Base-by-base conservation (phyloP, 2,888 invertebrate species). In the Lathronympha strigana region DNA sequence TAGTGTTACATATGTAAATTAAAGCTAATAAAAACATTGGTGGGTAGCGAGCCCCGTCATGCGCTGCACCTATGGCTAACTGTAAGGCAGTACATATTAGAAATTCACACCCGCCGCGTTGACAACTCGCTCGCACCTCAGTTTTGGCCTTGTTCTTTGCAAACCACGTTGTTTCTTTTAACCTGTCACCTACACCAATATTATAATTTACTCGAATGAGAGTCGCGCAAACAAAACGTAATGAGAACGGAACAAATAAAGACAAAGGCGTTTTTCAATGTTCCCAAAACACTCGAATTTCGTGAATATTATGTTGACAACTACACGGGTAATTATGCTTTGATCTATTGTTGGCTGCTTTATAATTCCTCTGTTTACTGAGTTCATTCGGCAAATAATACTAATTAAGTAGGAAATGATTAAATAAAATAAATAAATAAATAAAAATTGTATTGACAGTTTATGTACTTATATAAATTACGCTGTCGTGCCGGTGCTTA, bases 161-260 rank as follows among this genome's bases (percentile, higher is more conserved):
- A n/a, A n/a, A n/a, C n/a, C n/a, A n/a, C n/a, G n/a, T n/a, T n/a
- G n/a, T n/a, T n/a, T n/a, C n/a, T n/a, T n/a, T n/a, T n/a, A n/a
- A n/a, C n/a, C n/a, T n/a, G n/a, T n/a, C n/a, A n/a, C n/a, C n/a
- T n/a, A n/a, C n/a, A 49, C 60, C 63, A 67, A 69, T 72, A 60
- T 47, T 72, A 60, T 47, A 67, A 61, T 68, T 38, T 60, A 43
- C 63, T 63, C 53, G 51, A 50, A 15, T 54, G 49, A 60, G 68
- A 50, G n/a, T 21, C 61, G 67, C 64, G 53, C 66, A 63, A 70
- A 66, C 66, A 66, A 61, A 70, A 62, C 47, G 47, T 67, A 64
- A 68, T 58, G 67, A 61, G 70, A 63, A 70, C 68, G 66, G 68
- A 69, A 68, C 63, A 63, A 67, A 68, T 64, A 68, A 68, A 68